Evolutionary conservation across 2,888 invertebrate species (phyloP), one percentile per base, ranked within the genome.

Genomic region (Dioctria linearis): DNA sequence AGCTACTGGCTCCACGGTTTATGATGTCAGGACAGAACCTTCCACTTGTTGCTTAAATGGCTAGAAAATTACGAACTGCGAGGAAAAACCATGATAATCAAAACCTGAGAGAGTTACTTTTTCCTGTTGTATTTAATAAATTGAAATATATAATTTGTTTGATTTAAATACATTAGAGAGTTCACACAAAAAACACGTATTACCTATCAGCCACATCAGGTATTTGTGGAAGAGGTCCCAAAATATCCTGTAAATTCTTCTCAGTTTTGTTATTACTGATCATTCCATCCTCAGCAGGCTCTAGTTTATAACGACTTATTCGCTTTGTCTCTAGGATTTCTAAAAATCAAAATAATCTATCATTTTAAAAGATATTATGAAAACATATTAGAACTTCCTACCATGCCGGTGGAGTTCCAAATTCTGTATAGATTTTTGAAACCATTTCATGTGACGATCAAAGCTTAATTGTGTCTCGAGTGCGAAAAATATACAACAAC

Each of bases 381-480:
- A 59, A 59, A 2, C 25, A n/a, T n/a, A n/a, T n/a, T n/a, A n/a
- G n/a, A n/a, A n/a, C 25, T 25, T 25, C 25, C 80, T 81, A 85
- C 85, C 85, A 83, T 88, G 87, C 0, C 89, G 85, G 83, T 89
- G 87, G 9, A 88, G 71, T 81, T 89, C 89, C 49, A 89, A 85
- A 83, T 88, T 89, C 73, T 88, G 89, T 2, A 89, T 88, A 0
- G 89, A 89, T 82, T 87, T 88, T 39, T 88, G 88, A 49, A 89
- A 85, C 89, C 89, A 89, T 83, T 88, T 88, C 88, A 89, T 89
- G 81, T 89, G 89, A 0, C 85, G 85, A 3, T 88, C 87, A 81
- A 87, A 88, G 8, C 86, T 85, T 3, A 84, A 81, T 81, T 88
- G 87, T 0, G 88, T 86, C 63, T 89, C 89, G 6, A 88, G 84